Conservation (phyloP, 2,888 invertebrate species). For the Drosophila paranaensis region DNA sequence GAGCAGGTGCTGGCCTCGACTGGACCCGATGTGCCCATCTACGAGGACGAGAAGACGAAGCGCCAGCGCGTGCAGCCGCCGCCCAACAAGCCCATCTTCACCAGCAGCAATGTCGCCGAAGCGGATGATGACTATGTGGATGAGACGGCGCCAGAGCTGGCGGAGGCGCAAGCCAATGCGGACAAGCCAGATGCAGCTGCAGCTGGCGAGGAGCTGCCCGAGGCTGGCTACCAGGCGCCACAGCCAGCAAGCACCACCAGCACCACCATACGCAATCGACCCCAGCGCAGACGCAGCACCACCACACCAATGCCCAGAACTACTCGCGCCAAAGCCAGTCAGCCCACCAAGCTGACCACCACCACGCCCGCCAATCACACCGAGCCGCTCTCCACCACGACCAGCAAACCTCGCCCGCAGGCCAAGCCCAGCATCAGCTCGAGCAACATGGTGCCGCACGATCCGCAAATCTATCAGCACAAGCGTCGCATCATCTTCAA, state of each 20-base stretch:
- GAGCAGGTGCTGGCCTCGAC: slow-evolving; percentile 69
- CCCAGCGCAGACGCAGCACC: slow-evolving; percentile 48
- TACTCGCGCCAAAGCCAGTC: slow-evolving; percentile 29
- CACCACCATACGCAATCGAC: slow-evolving; percentile 36
- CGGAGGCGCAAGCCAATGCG: slow-evolving; percentile 38
- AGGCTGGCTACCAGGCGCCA: slow-evolving; percentile 42
- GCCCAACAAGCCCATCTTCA: slow-evolving; percentile 55
- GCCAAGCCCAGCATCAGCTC: slow-evolving; percentile 9
- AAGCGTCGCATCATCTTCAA: slow-evolving; percentile 72
- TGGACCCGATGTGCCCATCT: slow-evolving; percentile 58
- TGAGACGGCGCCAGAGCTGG: slow-evolving; percentile 34
- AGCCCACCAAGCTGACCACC: background rate
- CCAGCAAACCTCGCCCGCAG: slow-evolving; percentile 18
- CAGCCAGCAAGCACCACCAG: slow-evolving; percentile 30
- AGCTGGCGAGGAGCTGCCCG: slow-evolving; percentile 23
- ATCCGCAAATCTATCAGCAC: slow-evolving; percentile 54
- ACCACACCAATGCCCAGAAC: slow-evolving; percentile 41
- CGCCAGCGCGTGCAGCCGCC: slow-evolving; percentile 39
- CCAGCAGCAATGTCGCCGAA: slow-evolving; percentile 45
- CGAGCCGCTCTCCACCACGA: slow-evolving; percentile 3
- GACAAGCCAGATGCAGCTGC: slow-evolving; percentile 58
- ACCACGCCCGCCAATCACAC: slow-evolving; percentile 16
- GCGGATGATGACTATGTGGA: slow-evolving; percentile 55
- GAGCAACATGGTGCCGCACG: slow-evolving; percentile 29
- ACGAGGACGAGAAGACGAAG: slow-evolving; percentile 53